Evolutionary conservation across 2,113 vertebrate species (phyloP).

Genomic region (Uria lomvia): DNA sequence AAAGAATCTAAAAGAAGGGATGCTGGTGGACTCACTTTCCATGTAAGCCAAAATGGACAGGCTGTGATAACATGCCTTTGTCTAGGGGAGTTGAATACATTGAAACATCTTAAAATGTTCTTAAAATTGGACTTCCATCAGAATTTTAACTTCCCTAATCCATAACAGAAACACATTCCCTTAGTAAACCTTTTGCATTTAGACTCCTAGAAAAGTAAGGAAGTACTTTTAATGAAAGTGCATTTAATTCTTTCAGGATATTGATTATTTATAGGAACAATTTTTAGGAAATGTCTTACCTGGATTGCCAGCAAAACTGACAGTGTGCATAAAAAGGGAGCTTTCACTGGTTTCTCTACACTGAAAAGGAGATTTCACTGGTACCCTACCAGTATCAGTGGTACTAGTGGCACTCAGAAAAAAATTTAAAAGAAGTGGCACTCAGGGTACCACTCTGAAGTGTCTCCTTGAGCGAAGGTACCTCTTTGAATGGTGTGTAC

Average conservation of each 20-base stretch:
- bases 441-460: not conserved
- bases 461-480: not conserved
- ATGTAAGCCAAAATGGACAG: not conserved
- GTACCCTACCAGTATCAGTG: not conserved
- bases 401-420: not conserved
- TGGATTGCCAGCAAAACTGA: not conserved
- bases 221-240: not conserved
- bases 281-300: not conserved
- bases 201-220: not conserved
- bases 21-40: not conserved
- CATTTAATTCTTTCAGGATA: not conserved
- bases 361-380: not conserved
- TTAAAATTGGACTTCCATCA: not conserved
- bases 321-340: not conserved
- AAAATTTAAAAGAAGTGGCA: not conserved
- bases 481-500: not conserved
- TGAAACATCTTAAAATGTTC: not conserved
- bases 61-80: not conserved
- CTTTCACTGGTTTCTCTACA: not conserved
- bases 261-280: not conserved
- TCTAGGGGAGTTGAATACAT: not conserved
- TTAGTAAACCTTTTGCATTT: not conserved
- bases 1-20: not conserved
- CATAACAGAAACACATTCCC: not conserved
- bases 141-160: not conserved